A percentile compares a stretch with the other conserved stretches of the same genome.
Conservation (phyloP, 2,797 vertebrate genomes). For the Mionectes olivaceus region DNA sequence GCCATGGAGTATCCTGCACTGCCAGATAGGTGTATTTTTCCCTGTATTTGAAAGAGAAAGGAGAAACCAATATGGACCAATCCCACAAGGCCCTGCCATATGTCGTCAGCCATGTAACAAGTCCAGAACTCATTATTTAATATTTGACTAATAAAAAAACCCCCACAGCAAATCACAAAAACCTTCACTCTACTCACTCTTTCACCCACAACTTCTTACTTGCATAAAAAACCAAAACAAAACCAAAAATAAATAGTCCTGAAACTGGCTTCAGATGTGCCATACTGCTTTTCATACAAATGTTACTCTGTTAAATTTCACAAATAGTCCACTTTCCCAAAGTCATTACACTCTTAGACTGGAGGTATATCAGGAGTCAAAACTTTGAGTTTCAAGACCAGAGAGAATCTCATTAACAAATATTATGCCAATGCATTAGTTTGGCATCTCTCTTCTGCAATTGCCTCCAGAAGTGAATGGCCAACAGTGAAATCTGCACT, state of each 20-base stretch:
- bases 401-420: background rate
- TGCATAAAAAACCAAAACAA: background rate
- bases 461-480: background rate
- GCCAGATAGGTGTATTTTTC: background rate
- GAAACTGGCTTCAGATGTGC: background rate
- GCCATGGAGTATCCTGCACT: background rate
- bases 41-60: background rate
- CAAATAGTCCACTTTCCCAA: background rate
- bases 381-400: background rate
- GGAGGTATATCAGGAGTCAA: background rate
- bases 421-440: background rate
- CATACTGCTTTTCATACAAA: background rate
- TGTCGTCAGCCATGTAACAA: background rate
- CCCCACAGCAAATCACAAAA: background rate
- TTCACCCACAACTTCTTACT: conserved; percentile 18
- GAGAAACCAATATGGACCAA: background rate
- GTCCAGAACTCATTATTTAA: background rate
- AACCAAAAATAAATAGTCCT: background rate
- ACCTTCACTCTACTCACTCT: background rate
- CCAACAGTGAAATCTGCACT: background rate
- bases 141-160: background rate
- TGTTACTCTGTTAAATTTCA: background rate
- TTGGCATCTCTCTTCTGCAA: background rate
- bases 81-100: background rate
- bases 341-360: background rate